Evolutionary conservation across 2,113 vertebrate species (phyloP), one percentile per base, ranked within the genome.

Genomic region (Cairina moschata): DNA sequence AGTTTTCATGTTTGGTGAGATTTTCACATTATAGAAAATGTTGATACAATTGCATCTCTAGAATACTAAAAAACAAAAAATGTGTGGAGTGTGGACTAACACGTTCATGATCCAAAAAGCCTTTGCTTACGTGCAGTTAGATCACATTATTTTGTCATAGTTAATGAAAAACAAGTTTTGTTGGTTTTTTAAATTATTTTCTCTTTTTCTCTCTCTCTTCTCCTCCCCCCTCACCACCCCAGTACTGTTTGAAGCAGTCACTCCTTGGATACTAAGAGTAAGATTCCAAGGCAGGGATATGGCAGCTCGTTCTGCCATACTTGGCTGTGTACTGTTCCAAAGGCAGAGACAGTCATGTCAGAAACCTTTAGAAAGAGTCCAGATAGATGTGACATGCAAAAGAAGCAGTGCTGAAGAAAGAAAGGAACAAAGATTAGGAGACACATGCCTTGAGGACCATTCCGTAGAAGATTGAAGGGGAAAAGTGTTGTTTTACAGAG

Each of bases 11-110:
- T 23, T 9, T 46, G 73, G 29, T 29, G 34, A 87, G 36, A 14
- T 83, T 83, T 73, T 44, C 0, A 0, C 22, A 2, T 28, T 5
- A 9, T 7, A 14, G 13, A 55, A 69, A 36, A 26, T 4, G 4
- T 31, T n/a, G 15, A 22, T 59, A 7, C 10, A 32, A 1, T 23
- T 40, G 21, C 36, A 60, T 66, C 52, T 88, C 13, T 26, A 20
- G 21, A 75, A n/a, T 2, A 6, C 46, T 6, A 6, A 29, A 60
- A 28, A 36, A 38, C 26, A 4, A 21, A 5, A 0, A 10, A 4
- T 5, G 8, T 32, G 71, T 5, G 2, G 38, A 5, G 21, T 31
- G 8, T 56, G 60, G 80, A 20, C 68, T 83, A 74, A 14, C 9
- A 0, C 8, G 31, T 17, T 36, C 25, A 32, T 56, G 80, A 71